A percentile compares a stretch with the other conserved stretches of the same genome.
Conservation (phyloP, 2,113 vertebrate species). For the Corvus cornix region DNA sequence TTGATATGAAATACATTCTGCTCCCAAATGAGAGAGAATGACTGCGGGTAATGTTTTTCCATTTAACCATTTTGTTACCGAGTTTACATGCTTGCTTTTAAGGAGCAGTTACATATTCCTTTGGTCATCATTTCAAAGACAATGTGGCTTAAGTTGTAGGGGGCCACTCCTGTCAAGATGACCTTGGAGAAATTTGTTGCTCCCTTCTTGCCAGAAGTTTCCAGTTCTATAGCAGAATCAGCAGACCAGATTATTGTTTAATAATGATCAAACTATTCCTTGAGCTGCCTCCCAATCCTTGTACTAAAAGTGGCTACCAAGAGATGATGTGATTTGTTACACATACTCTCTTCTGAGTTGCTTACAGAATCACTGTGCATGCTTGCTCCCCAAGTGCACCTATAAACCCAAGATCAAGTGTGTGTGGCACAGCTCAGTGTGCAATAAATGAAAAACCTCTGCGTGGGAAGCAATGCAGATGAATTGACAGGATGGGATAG, state of each 20-base stretch:
- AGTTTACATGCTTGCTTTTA: not conserved
- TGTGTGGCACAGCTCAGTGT: accelerated
- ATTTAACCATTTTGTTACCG: not conserved
- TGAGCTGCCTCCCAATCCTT: not conserved
- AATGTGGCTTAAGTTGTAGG: not conserved
- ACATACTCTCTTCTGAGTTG: not conserved
- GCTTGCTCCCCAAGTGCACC: not conserved
- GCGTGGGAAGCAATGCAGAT: not conserved
- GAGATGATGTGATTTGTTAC: not conserved
- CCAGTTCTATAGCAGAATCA: not conserved
- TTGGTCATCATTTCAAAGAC: not conserved
- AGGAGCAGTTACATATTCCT: not conserved
- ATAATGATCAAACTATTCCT: not conserved
- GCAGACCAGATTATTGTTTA: not conserved
- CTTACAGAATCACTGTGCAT: not conserved
- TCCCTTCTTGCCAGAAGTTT: not conserved
- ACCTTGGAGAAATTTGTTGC: not conserved
- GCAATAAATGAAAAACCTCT: not conserved
- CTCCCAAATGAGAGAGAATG: not conserved
- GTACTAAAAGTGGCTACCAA: not conserved
- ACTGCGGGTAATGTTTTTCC: not conserved
- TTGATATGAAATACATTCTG: not conserved
- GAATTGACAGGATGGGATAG: not conserved
- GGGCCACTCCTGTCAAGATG: not conserved
- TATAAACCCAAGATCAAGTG: not conserved